Evolutionary conservation across 30 jellyfish, hydroid and myxozoan species (phyloP), one percentile per base, ranked within the genome.

Genomic region (Chrysaora quinquecirrha): DNA sequence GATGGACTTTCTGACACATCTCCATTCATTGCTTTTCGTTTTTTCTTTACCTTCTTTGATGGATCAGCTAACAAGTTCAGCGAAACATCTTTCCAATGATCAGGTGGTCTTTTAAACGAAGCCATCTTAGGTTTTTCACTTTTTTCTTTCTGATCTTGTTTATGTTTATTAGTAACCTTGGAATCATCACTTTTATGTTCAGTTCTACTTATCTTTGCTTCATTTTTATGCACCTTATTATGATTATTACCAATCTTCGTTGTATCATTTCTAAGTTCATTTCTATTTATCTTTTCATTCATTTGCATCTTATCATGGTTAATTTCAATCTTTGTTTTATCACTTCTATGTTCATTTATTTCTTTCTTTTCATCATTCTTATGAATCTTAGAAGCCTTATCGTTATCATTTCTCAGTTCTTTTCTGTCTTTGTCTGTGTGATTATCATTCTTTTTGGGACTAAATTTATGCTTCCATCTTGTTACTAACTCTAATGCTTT

Each of bases 71-170:
- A 62, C 21, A 78, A 48, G 27, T 78, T 68, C 58, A 78, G 21
- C 6, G 89, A 78, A n/a, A 78, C 82, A 63, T 78, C 89, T 38
- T 63, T 78, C 89, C 89, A 78, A 18, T 62, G 89, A 34, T 78
- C 89, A 62, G 30, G 43, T 9, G 73, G 20, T n/a, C n/a, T n/a
- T n/a, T n/a, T n/a, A n/a, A n/a, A n/a, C n/a, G n/a, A n/a, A n/a
- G n/a, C n/a, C n/a, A n/a, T n/a, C 11, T 64, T 35, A 48, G 21
- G 63, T 23, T 38, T 30, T n/a, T 19, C 21, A 10, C 34, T 35
- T 34, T 33, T 71, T 43, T 23, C 68, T 29, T 48, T 43, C 10
- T 22, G n/a, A 28, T 63, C 78, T 24, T 46, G 6, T 38, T 38
- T 38, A 6, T 52, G 27, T 52, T 52, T 16, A 4, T 52, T 52